A percentile compares a stretch with the other conserved stretches of the same genome.
Conservation (phyloP, 2,888 invertebrate species). For the Diarsia dahlii region DNA sequence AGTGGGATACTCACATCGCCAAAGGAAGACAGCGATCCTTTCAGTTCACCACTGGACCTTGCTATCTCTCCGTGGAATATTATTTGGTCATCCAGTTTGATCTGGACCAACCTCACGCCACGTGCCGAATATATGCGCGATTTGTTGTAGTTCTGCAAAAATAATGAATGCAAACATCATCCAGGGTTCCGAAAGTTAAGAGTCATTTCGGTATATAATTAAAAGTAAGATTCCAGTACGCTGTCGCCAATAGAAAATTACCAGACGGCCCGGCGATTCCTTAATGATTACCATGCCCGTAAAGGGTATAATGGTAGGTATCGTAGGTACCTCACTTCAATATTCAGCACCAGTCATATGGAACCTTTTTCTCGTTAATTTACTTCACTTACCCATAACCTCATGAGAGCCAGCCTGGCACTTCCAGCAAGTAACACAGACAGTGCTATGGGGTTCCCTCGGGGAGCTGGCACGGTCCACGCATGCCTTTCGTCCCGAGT, state of each 20-base stretch:
- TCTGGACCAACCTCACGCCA: conserved; percentile 93
- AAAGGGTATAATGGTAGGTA: conserved; percentile 7
- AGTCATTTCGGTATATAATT: too few relatives aligned
- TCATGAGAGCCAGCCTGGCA: conserved; percentile 91
- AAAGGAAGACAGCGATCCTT: conserved; percentile 93
- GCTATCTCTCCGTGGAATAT: conserved; percentile 96
- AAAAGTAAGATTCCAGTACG: too few relatives aligned
- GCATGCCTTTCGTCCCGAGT: conserved; percentile 95
- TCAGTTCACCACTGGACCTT: conserved; percentile 93
- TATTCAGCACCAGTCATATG: background rate
- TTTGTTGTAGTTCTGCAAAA: conserved; percentile 95
- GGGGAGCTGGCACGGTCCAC: conserved; percentile 93
- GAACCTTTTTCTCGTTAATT: background rate
- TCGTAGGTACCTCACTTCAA: background rate
- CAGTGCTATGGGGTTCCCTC: conserved; percentile 91
- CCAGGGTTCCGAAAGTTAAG: background rate
- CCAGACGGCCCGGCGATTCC: background rate
- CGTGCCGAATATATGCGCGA: conserved; percentile 95
- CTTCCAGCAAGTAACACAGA: conserved; percentile 90
- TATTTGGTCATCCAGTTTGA: conserved; percentile 92
- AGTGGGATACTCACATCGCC: conserved; percentile 91
- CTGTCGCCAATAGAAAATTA: background rate
- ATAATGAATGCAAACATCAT: background rate
- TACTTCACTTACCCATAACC: conserved; percentile 92
- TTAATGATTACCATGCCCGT: too few relatives aligned